Percentiles rank a stretch among this genome's conserved stretches.
Conservation (phyloP, 2,888 invertebrate species). For the Drosophila koepferae region DNA sequence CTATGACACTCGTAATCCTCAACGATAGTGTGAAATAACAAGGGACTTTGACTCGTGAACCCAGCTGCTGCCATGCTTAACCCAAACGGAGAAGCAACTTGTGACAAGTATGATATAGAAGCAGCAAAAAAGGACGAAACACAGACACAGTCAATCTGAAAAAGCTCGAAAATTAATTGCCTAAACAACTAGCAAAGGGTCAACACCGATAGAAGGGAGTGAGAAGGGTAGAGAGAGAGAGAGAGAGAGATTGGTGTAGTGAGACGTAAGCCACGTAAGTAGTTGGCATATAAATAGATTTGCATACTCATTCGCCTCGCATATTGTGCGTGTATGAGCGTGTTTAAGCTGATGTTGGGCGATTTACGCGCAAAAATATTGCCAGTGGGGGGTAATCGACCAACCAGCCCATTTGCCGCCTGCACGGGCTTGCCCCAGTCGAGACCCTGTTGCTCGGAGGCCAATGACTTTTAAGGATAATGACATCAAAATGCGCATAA, state of each 20-base stretch:
- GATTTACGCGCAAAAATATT: slow-evolving; percentile 18
- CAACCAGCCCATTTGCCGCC: slow-evolving; percentile 2
- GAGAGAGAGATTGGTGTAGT: not conserved
- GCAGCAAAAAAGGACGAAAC: slow-evolving; percentile 9
- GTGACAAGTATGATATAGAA: slow-evolving; percentile 14
- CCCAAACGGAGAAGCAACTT: slow-evolving; percentile 46
- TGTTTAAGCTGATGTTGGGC: slow-evolving; percentile 34
- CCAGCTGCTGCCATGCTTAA: slow-evolving; percentile 46
- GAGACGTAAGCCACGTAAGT: slow-evolving; percentile 63
- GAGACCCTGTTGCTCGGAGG: slow-evolving; percentile 33
- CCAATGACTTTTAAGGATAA: slow-evolving; percentile 75
- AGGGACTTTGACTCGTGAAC: slow-evolving; percentile 36
- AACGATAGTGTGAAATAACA: slow-evolving; percentile 52
- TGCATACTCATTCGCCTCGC: slow-evolving; percentile 56
- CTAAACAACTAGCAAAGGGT: slow-evolving; percentile 52
- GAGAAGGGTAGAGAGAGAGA: not conserved
- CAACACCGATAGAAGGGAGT: not conserved
- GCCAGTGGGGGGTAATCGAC: slow-evolving; percentile 12
- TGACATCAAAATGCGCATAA: slow-evolving; percentile 77
- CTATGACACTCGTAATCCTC: slow-evolving; percentile 56
- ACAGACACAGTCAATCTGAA: slow-evolving; percentile 50
- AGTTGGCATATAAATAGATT: slow-evolving; percentile 70
- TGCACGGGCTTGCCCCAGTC: not conserved
- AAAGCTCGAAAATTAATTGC: slow-evolving; percentile 67
- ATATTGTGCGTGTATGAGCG: slow-evolving; percentile 17